Evolutionary conservation across 1,140 invertebrate genomes (phyloP), one percentile per base, ranked within the genome.

Genomic region (Tetramorium alpestre): DNA sequence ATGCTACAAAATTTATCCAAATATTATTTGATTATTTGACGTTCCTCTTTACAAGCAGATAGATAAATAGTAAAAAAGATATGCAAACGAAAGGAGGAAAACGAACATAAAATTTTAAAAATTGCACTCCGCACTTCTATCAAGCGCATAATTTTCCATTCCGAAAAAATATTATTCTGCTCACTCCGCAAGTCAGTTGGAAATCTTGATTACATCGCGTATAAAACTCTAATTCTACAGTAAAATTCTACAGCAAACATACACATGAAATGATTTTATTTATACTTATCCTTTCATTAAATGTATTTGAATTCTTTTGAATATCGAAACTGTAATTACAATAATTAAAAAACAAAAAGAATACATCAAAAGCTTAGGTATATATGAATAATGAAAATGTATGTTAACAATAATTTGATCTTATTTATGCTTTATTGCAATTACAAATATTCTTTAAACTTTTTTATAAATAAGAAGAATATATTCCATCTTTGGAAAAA

Each of bases 141-240:
- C 54, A 84, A 58, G n/a, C 56, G 54, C 54, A 73, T 84, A 84
- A 84, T 84, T 84, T 73, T 60, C 44, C 41, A 28, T 81, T 49
- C 65, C 54, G 69, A 75, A 84, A 60, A 84, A 84, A 84, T 73
- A 84, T 73, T 82, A 82, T 75, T 84, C 78, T 16, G 33, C 49
- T 81, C 64, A 73, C 38, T 75, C 54, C 54, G 56, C 69, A 75
- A 84, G 41, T 84, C 41, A 84, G 54, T 49, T 49, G 47, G 69
- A 84, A 75, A 62, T 47, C 41, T 73, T 84, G 80, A 73, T 84
- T 84, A 84, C 69, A 84, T 75, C 44, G 13, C 41, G 51, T 49
- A 41, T 69, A 81, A 81, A 81, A 70, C 49, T 70, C 51, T 18
- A 81, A 22, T 69, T 81, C n/a, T 28, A 58, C 64, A 69, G 33